Evolutionary conservation across 35 echinoderm and acorn worm species (phyloP), one percentile per base, ranked within the genome.

Genomic region (Chiridota heheva): DNA sequence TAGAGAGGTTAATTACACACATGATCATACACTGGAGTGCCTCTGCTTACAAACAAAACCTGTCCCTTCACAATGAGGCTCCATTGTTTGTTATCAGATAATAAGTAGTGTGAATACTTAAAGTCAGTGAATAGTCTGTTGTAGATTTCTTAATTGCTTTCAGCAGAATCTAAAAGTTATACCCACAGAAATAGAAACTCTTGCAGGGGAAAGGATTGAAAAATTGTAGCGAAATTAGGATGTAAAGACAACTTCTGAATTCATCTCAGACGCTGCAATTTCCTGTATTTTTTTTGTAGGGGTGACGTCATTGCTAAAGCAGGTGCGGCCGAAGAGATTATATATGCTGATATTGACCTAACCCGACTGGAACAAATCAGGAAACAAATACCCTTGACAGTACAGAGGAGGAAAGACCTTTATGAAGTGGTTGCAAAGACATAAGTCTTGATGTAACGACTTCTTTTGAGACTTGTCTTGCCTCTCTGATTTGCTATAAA

Each of bases 251-350:
- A 27, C 28, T 59, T 2, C 4, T 40, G 22, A n/a, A 25, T 74
- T 35, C 22, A 13, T 75, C 79, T 24, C 22, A 13, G 22, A 10
- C 10, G 22, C n/a, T n/a, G 48, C 10, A 53, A 53, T 13, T 53
- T 53, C 10, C 22, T 53, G 10, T 10, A 10, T 53, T 22, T 53
- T 10, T 53, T 22, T 13, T 53, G 22, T 58, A 98, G 95, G 95
- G 95, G 95, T 69, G 95, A 98, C 29, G 70, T 91, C 26, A 75
- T 98, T 18, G 89, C 85, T 2, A 92, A 87, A 47, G 88, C 95
- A 8, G 88, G 79, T 3, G 27, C 74, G 7, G 42, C 43, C 18
- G 95, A 98, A 62, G 68, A 91, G 20, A 89, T 92, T 39, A 51
- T 98, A 18, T 88, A 87, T 46, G 84, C 95, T 13, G 82, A 91